A percentile compares a stretch with the other conserved stretches of the same genome.
These are phyloP conservation scores for Orthosia gracilis DNA, from an alignment of 2,888 invertebrate species.

Conservation along the genomic window DNA sequence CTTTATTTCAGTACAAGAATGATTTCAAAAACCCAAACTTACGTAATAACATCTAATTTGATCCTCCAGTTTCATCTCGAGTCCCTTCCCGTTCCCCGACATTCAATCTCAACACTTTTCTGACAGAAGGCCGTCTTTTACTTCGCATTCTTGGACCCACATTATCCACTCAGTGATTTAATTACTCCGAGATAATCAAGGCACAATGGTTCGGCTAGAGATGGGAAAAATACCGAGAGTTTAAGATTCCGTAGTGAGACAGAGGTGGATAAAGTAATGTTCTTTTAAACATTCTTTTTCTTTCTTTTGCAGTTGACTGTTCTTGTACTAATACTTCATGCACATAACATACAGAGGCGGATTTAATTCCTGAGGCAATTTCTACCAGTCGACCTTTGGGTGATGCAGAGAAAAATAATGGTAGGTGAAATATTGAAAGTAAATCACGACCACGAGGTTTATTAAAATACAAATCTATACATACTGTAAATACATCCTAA, in stretches of 20 bases:
- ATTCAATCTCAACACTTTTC: constrained; percentile 55
- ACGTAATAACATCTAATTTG: constrained; percentile 46
- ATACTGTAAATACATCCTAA: too few relatives aligned
- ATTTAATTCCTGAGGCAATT: too few relatives aligned
- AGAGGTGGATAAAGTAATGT: not conserved
- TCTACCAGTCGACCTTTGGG: too few relatives aligned
- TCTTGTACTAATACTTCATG: too few relatives aligned
- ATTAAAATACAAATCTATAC: too few relatives aligned
- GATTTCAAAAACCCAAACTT: constrained; percentile 9
- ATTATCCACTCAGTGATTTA: constrained; percentile 66
- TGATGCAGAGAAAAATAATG: too few relatives aligned
- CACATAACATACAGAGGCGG: too few relatives aligned
- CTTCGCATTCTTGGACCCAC: constrained; percentile 53
- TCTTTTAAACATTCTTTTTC: constrained; percentile 15
- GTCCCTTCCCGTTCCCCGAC: constrained; percentile 14
- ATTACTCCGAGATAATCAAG: constrained; percentile 67
- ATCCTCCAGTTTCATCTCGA: constrained; percentile 23
- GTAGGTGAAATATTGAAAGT: too few relatives aligned
- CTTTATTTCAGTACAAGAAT: not conserved
- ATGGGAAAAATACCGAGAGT: constrained; percentile 36
- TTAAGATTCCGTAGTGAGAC: constrained; percentile 33
- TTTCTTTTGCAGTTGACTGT: not conserved
- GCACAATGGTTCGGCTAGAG: constrained; percentile 49
- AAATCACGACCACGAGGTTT: too few relatives aligned
- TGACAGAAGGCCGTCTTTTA: constrained; percentile 47